Conservation (phyloP, 2,888 invertebrate species). For the Asteroscopus sphinx region DNA sequence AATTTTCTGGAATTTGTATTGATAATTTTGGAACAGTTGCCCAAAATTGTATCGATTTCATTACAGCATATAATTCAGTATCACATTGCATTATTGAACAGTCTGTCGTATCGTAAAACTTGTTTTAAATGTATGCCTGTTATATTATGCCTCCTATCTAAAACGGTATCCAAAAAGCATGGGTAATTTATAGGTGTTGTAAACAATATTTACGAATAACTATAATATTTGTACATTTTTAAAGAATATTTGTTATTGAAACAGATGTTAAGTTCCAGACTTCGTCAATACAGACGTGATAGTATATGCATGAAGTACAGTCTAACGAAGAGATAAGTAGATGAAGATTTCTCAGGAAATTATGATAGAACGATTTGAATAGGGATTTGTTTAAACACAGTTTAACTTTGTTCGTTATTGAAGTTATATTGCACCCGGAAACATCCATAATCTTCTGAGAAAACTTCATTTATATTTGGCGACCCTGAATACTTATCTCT, state of each 20-base stretch:
- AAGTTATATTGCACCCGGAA: too few relatives aligned
- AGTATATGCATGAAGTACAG: constrained; percentile 48
- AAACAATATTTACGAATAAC: constrained; percentile 28
- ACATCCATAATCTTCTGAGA: too few relatives aligned
- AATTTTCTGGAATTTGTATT: constrained; percentile 40
- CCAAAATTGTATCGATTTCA: background rate
- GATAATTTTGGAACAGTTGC: background rate
- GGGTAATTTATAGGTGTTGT: constrained; percentile 48
- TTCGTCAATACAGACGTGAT: constrained; percentile 23
- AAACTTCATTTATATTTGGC: background rate
- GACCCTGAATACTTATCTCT: constrained; percentile 9
- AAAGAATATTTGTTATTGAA: constrained; percentile 36
- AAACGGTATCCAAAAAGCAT: constrained; percentile 45
- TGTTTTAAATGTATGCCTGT: constrained; percentile 25
- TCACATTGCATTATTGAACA: constrained; percentile 49
- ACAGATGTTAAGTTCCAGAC: constrained; percentile 26
- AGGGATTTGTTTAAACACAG: too few relatives aligned
- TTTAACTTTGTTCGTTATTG: too few relatives aligned
- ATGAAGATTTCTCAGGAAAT: too few relatives aligned
- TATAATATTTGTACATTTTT: constrained; percentile 30
- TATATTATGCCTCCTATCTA: constrained; percentile 29
- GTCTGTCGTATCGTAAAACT: constrained; percentile 22
- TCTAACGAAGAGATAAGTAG: too few relatives aligned
- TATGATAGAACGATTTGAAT: too few relatives aligned
- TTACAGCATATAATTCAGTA: constrained; percentile 52